Percentiles rank a stretch among this genome's conserved stretches.
Conservation (phyloP, 2,113 vertebrate genomes). For the Tringa solitaria region DNA sequence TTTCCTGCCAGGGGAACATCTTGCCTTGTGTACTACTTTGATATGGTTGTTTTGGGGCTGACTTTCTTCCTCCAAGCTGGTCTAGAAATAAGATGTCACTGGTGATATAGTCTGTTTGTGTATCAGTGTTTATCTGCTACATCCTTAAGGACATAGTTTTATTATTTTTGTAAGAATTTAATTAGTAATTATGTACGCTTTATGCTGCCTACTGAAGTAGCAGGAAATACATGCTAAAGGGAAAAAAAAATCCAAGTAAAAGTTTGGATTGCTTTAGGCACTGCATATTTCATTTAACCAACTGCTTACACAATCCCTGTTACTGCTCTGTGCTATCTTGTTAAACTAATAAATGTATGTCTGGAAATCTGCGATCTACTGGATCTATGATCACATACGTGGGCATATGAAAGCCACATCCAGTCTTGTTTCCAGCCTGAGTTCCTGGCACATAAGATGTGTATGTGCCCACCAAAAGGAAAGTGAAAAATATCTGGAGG, state of each 20-base stretch:
- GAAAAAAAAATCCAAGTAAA: background rate
- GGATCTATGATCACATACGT: background rate
- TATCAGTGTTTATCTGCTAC: slow-evolving; percentile 18
- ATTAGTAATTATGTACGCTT: slow-evolving; percentile 45
- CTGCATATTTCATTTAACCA: background rate
- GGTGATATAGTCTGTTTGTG: slow-evolving; percentile 25
- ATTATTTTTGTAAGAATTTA: slow-evolving; percentile 51
- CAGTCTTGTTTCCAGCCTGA: background rate
- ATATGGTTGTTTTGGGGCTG: background rate
- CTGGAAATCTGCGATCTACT: background rate
- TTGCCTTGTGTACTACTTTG: background rate
- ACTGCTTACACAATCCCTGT: background rate
- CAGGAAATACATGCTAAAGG: background rate
- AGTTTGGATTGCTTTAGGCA: background rate
- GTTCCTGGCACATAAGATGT: background rate
- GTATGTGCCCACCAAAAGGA: too few species aligned
- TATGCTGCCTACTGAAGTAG: background rate
- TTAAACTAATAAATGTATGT: background rate
- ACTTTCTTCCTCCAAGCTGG: slow-evolving; percentile 28
- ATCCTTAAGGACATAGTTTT: slow-evolving; percentile 50
- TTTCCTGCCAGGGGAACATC: background rate
- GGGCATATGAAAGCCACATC: background rate
- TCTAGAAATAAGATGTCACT: slow-evolving; percentile 32
- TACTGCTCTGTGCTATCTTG: background rate
- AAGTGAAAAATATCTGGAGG: background rate